Evolutionary conservation across 1,140 invertebrate species (phyloP).

Genomic region (Bombus picipes): DNA sequence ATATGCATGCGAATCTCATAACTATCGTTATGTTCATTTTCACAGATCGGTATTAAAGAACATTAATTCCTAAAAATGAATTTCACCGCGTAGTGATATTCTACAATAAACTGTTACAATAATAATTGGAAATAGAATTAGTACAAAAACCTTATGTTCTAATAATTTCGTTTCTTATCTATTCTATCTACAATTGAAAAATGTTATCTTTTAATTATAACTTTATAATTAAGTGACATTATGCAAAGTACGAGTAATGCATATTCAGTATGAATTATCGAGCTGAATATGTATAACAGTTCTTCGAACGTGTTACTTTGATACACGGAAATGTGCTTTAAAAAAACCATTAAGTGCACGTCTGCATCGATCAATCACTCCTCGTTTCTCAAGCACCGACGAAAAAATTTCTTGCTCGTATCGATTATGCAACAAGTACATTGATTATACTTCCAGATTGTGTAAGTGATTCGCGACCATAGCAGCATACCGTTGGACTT

Average conservation of each 20-base stretch:
- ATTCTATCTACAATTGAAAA: background rate
- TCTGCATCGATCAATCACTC: conserved; percentile 34
- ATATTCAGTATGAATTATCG: background rate
- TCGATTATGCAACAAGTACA: conserved; percentile 47
- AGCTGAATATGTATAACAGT: background rate
- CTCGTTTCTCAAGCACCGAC: background rate
- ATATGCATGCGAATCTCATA: too few relatives aligned
- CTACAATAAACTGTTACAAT: background rate
- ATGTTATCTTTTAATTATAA: too few relatives aligned
- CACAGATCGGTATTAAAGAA: too few relatives aligned
- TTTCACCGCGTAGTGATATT: background rate
- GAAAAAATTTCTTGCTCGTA: conserved; percentile 32
- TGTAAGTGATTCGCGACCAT: conserved; percentile 24
- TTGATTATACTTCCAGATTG: conserved; percentile 47
- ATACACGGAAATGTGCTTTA: background rate
- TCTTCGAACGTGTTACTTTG: background rate
- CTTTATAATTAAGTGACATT: background rate
- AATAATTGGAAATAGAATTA: background rate
- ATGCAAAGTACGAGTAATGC: background rate
- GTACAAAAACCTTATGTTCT: background rate
- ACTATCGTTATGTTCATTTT: too few relatives aligned
- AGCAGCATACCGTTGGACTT: background rate
- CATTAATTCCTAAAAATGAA: background rate
- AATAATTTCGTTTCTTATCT: too few relatives aligned
- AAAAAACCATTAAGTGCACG: conserved; percentile 29